Percentiles rank a stretch among this genome's conserved stretches.
Conservation (phyloP, 2,797 vertebrate genomes). For the Gadopsis marmoratus region DNA sequence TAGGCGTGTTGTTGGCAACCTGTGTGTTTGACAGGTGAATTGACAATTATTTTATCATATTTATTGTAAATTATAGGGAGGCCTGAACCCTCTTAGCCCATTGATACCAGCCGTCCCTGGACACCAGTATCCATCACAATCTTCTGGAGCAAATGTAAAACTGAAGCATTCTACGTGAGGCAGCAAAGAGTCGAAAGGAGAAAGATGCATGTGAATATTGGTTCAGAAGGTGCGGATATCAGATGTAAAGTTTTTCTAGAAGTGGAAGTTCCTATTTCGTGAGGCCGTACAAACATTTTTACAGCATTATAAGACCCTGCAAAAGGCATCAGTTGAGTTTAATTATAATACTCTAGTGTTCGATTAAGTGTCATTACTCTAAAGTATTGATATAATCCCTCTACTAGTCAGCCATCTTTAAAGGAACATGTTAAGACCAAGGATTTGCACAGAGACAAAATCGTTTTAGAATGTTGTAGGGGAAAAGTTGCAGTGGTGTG, state of each 20-base stretch:
- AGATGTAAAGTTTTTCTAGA: background rate
- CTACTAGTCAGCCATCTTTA: background rate
- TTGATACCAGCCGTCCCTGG: too few species aligned
- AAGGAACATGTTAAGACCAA: background rate
- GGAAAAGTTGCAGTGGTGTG: too few species aligned
- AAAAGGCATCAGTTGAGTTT: background rate
- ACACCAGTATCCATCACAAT: background rate
- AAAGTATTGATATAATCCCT: background rate
- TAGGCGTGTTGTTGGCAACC: too few species aligned
- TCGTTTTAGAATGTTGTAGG: too few species aligned
- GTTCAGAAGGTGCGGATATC: background rate
- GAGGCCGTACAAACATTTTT: background rate
- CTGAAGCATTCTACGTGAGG: background rate
- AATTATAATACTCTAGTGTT: too few species aligned
- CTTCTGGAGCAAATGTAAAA: conserved; percentile 2
- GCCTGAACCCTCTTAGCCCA: too few species aligned
- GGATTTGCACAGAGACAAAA: too few species aligned
- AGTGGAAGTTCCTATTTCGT: background rate
- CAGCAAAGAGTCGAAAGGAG: background rate
- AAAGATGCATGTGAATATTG: background rate
- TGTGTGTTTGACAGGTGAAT: too few species aligned
- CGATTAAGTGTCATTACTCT: background rate
- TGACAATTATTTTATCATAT: too few species aligned
- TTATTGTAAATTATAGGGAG: too few species aligned
- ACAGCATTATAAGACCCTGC: background rate